Percentiles rank a stretch among this genome's conserved stretches.
Conservation (phyloP, 2,113 vertebrate species). For the Pachyramphus minor region DNA sequence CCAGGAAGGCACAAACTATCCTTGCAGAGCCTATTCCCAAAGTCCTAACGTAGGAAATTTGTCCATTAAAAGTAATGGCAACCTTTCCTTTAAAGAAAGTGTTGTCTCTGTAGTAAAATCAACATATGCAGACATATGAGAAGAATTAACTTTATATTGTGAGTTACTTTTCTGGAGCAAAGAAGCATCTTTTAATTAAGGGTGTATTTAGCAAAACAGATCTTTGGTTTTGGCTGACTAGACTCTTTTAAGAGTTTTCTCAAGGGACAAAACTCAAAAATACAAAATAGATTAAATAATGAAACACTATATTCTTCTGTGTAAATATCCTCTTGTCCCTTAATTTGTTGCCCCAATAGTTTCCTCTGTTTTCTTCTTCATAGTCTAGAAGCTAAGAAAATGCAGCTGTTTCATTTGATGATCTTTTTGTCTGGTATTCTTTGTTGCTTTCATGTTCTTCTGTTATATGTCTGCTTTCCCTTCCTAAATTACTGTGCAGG, state of each 20-base stretch:
- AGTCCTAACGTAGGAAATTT: neutral
- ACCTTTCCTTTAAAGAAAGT: neutral
- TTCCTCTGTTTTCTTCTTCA: neutral
- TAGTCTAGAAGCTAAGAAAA: neutral
- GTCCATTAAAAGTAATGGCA: neutral
- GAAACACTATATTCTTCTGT: neutral
- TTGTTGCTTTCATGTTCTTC: neutral
- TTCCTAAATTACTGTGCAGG: neutral
- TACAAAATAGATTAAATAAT: neutral
- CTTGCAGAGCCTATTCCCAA: neutral
- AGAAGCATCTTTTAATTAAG: neutral
- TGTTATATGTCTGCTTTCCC: neutral
- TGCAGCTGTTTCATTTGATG: neutral
- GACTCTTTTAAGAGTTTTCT: neutral
- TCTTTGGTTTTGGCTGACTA: neutral
- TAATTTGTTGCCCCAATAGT: neutral
- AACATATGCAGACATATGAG: neutral
- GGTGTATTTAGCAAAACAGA: neutral
- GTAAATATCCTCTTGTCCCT: neutral
- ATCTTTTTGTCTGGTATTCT: neutral
- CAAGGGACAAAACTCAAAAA: neutral
- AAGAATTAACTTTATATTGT: neutral
- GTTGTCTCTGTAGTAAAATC: neutral
- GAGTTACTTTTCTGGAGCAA: neutral
- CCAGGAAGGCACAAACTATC: neutral